A percentile compares a stretch with the other conserved stretches of the same genome.
phyloP scores from a whole-genome alignment of 2,113 vertebrate genomes.

The Solea senegalensis region DNA sequence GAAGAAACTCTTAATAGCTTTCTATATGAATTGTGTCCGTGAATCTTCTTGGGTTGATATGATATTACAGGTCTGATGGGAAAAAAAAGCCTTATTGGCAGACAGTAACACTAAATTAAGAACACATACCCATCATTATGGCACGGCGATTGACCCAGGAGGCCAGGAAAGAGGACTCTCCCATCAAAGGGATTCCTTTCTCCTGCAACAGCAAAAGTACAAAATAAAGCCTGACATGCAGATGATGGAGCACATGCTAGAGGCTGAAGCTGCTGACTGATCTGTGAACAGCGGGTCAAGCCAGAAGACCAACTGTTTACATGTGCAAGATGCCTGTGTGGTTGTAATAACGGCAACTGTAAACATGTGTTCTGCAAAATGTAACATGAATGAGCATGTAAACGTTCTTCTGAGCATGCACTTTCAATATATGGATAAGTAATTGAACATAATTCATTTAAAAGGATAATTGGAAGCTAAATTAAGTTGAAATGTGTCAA shows the following conservation, averaged over 20 bases:
- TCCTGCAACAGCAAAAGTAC: conserved; percentile 72
- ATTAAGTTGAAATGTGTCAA: no score
- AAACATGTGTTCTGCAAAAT: no score
- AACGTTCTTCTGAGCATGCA: no score
- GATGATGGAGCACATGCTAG: neutral
- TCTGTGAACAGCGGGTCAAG: neutral
- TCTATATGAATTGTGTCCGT: no score
- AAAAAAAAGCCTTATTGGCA: conserved; percentile 16
- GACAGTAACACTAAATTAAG: conserved; percentile 17
- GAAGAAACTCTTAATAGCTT: neutral
- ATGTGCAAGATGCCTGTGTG: neutral
- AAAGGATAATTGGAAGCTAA: no score
- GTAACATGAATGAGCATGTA: no score
- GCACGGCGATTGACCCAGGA: conserved; percentile 81
- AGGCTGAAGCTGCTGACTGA: conserved; percentile 7
- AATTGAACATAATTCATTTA: no score
- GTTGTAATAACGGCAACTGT: no score
- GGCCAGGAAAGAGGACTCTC: conserved; percentile 85
- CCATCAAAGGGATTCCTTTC: conserved; percentile 89
- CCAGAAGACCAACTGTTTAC: neutral
- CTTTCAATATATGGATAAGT: no score
- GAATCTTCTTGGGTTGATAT: no score
- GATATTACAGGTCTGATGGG: no score
- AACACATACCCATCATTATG: conserved; percentile 90
- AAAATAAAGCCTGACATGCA: conserved; percentile 10